Conservation (phyloP, 2,888 invertebrate genomes). For the Apantesis nais region DNA sequence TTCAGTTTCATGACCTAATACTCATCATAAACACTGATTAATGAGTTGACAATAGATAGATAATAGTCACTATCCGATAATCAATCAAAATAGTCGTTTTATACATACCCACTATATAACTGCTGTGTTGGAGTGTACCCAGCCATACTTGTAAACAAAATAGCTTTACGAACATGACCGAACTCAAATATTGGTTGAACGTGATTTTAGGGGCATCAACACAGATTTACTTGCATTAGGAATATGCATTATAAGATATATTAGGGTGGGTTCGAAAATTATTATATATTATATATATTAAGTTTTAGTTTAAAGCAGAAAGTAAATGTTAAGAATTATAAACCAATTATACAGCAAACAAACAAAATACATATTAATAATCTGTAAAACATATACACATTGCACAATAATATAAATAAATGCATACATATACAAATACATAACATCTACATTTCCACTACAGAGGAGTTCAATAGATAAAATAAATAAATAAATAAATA, state of each 20-base stretch:
- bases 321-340: too few relatives aligned
- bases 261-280: slow-evolving; percentile 27
- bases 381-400: too few relatives aligned
- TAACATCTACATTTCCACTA: too few relatives aligned
- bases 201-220: slow-evolving; percentile 66
- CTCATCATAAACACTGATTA: background rate
- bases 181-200: slow-evolving; percentile 77
- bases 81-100: slow-evolving; percentile 43
- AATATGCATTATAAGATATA: slow-evolving; percentile 54
- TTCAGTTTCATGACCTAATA: too few relatives aligned
- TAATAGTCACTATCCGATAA: slow-evolving; percentile 37
- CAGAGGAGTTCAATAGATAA: too few relatives aligned
- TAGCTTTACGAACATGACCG: slow-evolving; percentile 68
- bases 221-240: slow-evolving; percentile 67
- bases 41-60: slow-evolving; percentile 17
- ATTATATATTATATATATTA: too few relatives aligned
- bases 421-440: too few relatives aligned
- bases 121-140: slow-evolving; percentile 48
- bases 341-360: too few relatives aligned
- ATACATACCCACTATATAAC: slow-evolving; percentile 48
- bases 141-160: slow-evolving; percentile 68
- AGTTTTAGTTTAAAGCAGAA: too few relatives aligned
- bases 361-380: too few relatives aligned
- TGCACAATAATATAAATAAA: too few relatives aligned
- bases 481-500: too few relatives aligned